These are phyloP conservation scores for Bombus superbus DNA, from an alignment of 1,140 invertebrate genomes.

Conservation along the genomic window DNA sequence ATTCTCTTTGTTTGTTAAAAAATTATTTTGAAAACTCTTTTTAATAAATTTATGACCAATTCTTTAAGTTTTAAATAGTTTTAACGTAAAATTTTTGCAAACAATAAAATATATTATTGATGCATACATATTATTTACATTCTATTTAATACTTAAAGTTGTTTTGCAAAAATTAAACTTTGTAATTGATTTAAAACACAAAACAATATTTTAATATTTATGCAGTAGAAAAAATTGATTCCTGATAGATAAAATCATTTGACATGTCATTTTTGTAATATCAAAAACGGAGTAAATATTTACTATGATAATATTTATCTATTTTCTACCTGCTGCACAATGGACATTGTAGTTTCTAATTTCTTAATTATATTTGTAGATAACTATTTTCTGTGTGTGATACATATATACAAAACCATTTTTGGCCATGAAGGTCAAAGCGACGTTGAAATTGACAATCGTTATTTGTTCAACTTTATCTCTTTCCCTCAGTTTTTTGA, in stretches of 20 bases:
- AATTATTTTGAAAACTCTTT: neutral
- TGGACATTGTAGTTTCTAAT: constrained; percentile 24
- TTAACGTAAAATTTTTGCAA: constrained; percentile 2
- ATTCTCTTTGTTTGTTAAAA: neutral
- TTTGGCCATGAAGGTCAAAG: constrained; percentile 27
- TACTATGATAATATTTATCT: constrained; percentile 26
- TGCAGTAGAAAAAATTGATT: constrained; percentile 11
- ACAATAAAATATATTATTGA: constrained; percentile 21
- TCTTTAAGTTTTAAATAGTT: constrained; percentile 3
- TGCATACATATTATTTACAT: neutral
- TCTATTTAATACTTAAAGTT: neutral
- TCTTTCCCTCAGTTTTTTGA: constrained; percentile 5
- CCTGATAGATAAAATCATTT: constrained; percentile 1
- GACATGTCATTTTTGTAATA: constrained; percentile 23
- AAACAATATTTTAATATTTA: constrained; percentile 25
- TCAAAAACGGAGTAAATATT: constrained; percentile 33
- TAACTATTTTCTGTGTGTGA: constrained; percentile 23
- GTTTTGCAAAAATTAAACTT: neutral
- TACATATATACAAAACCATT: constrained; percentile 35
- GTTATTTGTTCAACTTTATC: constrained; percentile 27
- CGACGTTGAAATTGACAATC: constrained; percentile 42
- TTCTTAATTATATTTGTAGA: constrained; percentile 27
- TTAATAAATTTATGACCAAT: neutral
- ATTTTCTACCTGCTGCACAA: constrained; percentile 5
- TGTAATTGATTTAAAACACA: neutral